Evolutionary conservation across 92 coral and sea anemone species (phyloP).

Genomic region (Siderastrea siderea): DNA sequence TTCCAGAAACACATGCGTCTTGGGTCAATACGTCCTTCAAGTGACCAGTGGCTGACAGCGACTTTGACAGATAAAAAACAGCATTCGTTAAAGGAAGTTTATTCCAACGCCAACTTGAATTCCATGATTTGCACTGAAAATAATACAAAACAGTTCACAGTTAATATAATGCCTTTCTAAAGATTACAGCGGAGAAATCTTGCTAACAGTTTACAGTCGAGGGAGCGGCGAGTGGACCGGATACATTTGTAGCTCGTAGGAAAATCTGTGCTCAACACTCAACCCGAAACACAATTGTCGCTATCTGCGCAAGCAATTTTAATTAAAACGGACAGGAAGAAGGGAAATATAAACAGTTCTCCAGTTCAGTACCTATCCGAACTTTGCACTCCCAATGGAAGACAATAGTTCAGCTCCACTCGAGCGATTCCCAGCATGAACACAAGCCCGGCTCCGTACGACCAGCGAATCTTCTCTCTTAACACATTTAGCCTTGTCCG

Average conservation of each 20-base stretch:
- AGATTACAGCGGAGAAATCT: too few relatives aligned
- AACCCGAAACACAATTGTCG: background rate
- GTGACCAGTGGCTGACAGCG: too few relatives aligned
- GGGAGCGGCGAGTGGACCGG: too few relatives aligned
- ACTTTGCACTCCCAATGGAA: constrained; percentile 82
- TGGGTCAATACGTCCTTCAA: too few relatives aligned
- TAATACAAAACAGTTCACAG: background rate
- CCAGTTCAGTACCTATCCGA: constrained; percentile 79
- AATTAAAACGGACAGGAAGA: background rate
- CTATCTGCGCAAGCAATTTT: background rate
- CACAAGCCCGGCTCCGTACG: constrained; percentile 94
- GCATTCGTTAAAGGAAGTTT: constrained; percentile 72
- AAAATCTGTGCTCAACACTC: too few relatives aligned
- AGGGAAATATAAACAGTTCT: background rate
- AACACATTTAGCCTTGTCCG: constrained; percentile 59
- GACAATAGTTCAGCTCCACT: constrained; percentile 90
- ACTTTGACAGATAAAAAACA: background rate
- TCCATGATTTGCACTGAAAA: constrained; percentile 85
- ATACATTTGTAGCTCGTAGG: too few relatives aligned
- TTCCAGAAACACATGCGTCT: too few relatives aligned
- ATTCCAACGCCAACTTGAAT: constrained; percentile 92
- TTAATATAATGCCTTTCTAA: too few relatives aligned
- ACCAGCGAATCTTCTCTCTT: constrained; percentile 86
- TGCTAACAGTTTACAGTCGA: too few relatives aligned
- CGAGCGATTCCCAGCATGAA: constrained; percentile 92